Conservation (phyloP, 2,888 invertebrate genomes). For the Brassicogethes aeneus region DNA sequence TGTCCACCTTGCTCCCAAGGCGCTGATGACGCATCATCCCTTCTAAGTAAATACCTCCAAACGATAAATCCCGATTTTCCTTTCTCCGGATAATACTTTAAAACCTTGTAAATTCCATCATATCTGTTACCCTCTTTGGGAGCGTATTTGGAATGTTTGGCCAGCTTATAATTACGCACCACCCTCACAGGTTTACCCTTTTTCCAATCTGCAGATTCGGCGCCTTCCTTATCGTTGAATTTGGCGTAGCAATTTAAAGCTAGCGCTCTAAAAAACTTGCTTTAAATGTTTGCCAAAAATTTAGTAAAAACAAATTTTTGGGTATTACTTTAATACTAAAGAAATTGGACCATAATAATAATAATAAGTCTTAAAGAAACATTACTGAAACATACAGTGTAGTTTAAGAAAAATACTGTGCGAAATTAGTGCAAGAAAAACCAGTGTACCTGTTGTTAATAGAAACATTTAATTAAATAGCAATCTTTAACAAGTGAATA, state of each 20-base stretch:
- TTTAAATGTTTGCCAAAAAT: too few species aligned
- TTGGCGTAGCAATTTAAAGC: slow-evolving; percentile 70
- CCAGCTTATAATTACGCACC: slow-evolving; percentile 63
- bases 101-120: slow-evolving; percentile 81
- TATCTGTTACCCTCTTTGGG: slow-evolving; percentile 70
- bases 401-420: too few species aligned
- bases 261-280: slow-evolving; percentile 50
- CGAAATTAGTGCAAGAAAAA: too few species aligned
- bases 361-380: too few species aligned
- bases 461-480: too few species aligned
- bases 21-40: slow-evolving; percentile 70
- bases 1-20: slow-evolving; percentile 71
- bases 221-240: slow-evolving; percentile 54
- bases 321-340: too few species aligned
- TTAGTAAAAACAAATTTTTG: background rate
- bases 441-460: too few species aligned
- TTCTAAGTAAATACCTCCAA: slow-evolving; percentile 67
- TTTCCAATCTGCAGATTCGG: slow-evolving; percentile 62
- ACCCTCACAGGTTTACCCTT: slow-evolving; percentile 71
- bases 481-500: too few species aligned
- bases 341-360: too few species aligned
- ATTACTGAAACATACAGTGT: too few species aligned
- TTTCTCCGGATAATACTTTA: slow-evolving; percentile 70
- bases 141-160: slow-evolving; percentile 69
- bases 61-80: slow-evolving; percentile 71